phyloP scores from a whole-genome alignment of 2,797 vertebrate species.

The Dicrostonyx torquatus region DNA sequence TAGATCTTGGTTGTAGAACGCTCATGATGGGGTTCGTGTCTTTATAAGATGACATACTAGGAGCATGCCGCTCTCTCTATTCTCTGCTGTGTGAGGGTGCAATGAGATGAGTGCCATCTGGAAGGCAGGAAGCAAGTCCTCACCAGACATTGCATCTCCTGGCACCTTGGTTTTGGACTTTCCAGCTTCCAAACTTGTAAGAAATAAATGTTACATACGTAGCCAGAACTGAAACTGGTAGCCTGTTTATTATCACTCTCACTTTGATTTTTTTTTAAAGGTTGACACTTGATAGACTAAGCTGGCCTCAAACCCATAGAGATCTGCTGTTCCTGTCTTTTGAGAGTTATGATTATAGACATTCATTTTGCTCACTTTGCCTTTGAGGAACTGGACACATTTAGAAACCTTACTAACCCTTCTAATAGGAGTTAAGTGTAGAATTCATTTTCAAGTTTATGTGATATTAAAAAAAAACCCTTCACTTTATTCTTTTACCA shows the following conservation, averaged over 20 bases:
- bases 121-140: neutral
- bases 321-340: too few species aligned
- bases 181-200: neutral
- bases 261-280: neutral
- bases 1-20: neutral
- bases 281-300: neutral
- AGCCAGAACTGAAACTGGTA: neutral
- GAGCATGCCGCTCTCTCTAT: neutral
- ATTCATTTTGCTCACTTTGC: neutral
- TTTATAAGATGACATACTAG: neutral
- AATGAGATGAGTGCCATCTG: neutral
- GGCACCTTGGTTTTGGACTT: neutral
- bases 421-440: slow-evolving; percentile 42
- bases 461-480: slow-evolving; percentile 30
- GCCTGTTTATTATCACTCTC: neutral
- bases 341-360: neutral
- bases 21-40: neutral
- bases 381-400: slow-evolving; percentile 51
- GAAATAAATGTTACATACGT: neutral
- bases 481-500: slow-evolving; percentile 52
- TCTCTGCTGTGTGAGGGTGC: neutral
- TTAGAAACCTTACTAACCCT: slow-evolving; percentile 48
- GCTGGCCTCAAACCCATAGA: neutral
- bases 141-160: neutral
- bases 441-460: slow-evolving; percentile 51